Percentiles rank a stretch among this genome's conserved stretches.
These are phyloP conservation scores for Diadophis punctatus DNA, from an alignment of 2,113 vertebrate genomes.

Conservation along the genomic window DNA sequence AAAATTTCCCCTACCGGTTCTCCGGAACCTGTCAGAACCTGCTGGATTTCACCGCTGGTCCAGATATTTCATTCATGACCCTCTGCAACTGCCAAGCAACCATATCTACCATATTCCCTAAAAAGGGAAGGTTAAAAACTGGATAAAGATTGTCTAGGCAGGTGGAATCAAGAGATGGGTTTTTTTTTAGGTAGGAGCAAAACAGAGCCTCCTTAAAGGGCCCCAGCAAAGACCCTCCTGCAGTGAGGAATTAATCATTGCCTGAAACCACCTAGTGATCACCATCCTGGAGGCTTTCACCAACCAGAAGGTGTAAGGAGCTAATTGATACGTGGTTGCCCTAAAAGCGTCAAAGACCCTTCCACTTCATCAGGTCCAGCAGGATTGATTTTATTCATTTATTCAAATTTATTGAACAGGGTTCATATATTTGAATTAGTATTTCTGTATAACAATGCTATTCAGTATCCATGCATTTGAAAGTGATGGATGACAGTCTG, in stretches of 20 bases:
- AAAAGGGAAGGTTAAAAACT: neutral
- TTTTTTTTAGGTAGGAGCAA: neutral
- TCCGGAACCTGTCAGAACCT: no score
- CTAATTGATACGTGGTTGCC: neutral
- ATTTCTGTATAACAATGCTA: neutral
- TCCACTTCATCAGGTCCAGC: neutral
- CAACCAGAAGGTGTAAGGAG: neutral
- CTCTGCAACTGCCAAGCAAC: neutral
- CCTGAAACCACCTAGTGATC: no score
- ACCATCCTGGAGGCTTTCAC: neutral
- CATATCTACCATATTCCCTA: neutral
- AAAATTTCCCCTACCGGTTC: no score
- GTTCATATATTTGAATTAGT: neutral
- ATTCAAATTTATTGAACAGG: neutral
- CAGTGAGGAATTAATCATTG: neutral
- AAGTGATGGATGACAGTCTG: neutral
- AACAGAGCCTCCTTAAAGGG: no score
- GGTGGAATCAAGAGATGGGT: neutral
- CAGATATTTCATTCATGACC: neutral
- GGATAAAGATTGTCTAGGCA: neutral
- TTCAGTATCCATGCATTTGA: neutral
- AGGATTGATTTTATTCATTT: neutral
- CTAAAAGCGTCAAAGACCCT: neutral
- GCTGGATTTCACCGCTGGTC: no score
- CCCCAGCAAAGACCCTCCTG: neutral